A percentile compares a stretch with the other conserved stretches of the same genome.
phyloP scores from a whole-genome alignment of 2,888 invertebrate species.

The Rhingia campestris region DNA sequence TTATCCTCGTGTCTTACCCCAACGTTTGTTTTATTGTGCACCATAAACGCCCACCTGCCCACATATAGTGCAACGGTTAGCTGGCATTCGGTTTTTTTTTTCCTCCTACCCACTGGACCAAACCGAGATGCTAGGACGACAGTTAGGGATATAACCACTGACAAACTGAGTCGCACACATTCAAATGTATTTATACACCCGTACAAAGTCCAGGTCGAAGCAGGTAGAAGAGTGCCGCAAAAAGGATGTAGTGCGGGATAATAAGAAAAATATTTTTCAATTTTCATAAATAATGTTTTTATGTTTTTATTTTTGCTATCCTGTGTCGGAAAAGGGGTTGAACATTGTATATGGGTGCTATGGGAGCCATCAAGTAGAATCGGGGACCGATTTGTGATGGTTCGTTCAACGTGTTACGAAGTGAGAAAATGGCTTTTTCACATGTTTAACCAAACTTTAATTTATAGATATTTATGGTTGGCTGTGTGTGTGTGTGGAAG shows the following conservation, averaged over 20 bases:
- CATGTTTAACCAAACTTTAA: conserved; percentile 39
- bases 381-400: conserved; percentile 65
- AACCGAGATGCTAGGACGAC: conserved; percentile 1
- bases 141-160: conserved; percentile 5
- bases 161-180: conserved; percentile 29
- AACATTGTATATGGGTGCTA: conserved; percentile 62
- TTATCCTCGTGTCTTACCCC: conserved; percentile 47
- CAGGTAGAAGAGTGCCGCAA: conserved; percentile 33
- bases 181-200: conserved; percentile 4
- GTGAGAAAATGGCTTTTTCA: conserved; percentile 50
- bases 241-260: conserved; percentile 55
- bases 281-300: conserved; percentile 79
- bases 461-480: background rate
- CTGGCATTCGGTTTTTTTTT: conserved; percentile 15
- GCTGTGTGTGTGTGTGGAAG: too few species aligned
- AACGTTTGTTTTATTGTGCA: conserved; percentile 67
- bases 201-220: conserved; percentile 28
- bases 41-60: conserved; percentile 46
- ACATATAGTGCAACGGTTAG: conserved; percentile 9
- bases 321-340: conserved; percentile 55
- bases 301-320: conserved; percentile 69
- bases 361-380: conserved; percentile 73
- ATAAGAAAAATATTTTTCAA: conserved; percentile 78
- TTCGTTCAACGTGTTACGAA: conserved; percentile 59
- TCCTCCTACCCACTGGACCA: conserved; percentile 8